These are phyloP conservation scores for Clarias batrachus DNA, from an alignment of 2,113 vertebrate species.

Conservation along the genomic window DNA sequence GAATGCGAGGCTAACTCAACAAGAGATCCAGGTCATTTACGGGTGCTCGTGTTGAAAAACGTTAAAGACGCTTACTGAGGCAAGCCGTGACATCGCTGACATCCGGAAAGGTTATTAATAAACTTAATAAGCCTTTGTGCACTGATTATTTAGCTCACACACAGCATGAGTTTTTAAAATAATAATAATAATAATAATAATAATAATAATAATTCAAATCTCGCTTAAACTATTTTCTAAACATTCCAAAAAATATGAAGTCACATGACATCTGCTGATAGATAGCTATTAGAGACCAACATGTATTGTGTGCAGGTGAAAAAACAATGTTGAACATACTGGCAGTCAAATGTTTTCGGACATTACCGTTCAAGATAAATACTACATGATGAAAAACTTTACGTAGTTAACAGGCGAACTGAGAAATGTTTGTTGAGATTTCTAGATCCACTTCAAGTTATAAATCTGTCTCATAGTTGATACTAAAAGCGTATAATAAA, in stretches of 20 bases:
- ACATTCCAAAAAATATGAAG: neutral
- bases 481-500: neutral
- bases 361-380: neutral
- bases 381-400: neutral
- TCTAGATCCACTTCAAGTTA: neutral
- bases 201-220: neutral
- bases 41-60: neutral
- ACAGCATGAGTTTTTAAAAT: neutral
- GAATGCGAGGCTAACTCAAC: constrained; percentile 17
- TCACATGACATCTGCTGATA: neutral
- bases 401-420: neutral
- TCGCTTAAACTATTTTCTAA: neutral
- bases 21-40: constrained; percentile 10
- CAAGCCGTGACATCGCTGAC: neutral
- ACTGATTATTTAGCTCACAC: neutral
- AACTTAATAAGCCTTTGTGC: neutral
- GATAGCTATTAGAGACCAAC: neutral
- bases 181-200: no score
- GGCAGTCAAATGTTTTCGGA: neutral
- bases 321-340: neutral
- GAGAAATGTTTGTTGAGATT: neutral
- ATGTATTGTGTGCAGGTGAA: neutral
- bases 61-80: neutral
- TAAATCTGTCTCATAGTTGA: neutral
- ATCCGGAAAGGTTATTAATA: neutral